Evolutionary conservation across 2,888 invertebrate species (phyloP), one percentile per base, ranked within the genome.

Genomic region (Prenolepis imparis): DNA sequence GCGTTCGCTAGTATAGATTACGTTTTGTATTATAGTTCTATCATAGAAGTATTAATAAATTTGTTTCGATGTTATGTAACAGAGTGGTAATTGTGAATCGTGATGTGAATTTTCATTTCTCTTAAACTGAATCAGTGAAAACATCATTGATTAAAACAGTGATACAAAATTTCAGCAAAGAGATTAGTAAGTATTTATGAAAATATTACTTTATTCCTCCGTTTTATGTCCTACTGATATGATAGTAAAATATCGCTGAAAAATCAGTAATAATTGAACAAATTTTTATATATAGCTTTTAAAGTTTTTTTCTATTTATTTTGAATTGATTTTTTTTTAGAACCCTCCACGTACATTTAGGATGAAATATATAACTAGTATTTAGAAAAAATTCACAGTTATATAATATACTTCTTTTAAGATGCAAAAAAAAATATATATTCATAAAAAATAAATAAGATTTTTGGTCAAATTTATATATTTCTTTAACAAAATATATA

Each of bases 21-120:
- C 87, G 89, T 92, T 93, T 93, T 92, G 90, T 92, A 93, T 92
- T 82, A 91, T 91, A 92, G 89, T 88, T 91, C 86, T 92, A 89
- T 89, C 82, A 91, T 90, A 90, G 86, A 86, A 85, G 88, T 87
- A 91, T 88, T 89, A 90, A 90, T 86, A 93, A 91, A 91, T 90
- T 92, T 92, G 91, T 92, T 92, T 93, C 91, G 89, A 93, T 91
- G 93, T 93, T 93, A 90, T 67, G 36, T 63, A 32, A 67, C 18
- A 39, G 41, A 28, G 28, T 81, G 36, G 39, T 68, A 18, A 11
- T 36, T 63, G 39, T 63, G 1, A 24, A 39, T 44, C 36, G n/a
- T 21, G n/a, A 39, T 15, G 8, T 18, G 32, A 5, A 15, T 41
- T 24, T 11, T 21, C 28, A 15, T 52, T 52, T 52, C 3, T 52